Conservation (phyloP, 2,797 vertebrate genomes). For the Anomalospiza imberbis region DNA sequence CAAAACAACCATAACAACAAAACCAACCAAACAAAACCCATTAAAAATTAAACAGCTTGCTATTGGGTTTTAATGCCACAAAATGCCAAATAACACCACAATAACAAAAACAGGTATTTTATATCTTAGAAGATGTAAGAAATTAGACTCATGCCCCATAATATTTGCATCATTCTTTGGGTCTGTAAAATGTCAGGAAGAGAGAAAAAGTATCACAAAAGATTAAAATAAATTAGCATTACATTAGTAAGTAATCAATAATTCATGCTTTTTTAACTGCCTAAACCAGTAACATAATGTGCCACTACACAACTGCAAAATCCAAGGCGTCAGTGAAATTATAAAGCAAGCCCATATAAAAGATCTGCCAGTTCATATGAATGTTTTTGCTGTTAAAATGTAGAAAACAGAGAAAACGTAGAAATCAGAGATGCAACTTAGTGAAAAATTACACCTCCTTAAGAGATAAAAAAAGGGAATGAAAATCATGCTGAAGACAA, state of each 20-base stretch:
- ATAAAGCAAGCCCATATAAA: background rate
- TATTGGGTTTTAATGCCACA: background rate
- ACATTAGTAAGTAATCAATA: background rate
- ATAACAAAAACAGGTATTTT: background rate
- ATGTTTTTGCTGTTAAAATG: background rate
- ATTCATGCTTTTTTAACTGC: background rate
- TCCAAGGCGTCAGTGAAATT: background rate
- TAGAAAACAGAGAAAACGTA: background rate
- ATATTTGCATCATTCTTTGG: background rate
- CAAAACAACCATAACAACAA: background rate
- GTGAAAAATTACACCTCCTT: background rate
- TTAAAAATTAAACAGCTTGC: background rate
- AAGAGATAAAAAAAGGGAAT: background rate
- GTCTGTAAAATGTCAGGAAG: background rate
- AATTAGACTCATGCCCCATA: background rate
- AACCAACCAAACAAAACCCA: background rate
- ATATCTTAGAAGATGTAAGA: background rate
- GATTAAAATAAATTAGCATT: background rate
- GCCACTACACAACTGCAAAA: background rate
- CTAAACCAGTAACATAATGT: background rate
- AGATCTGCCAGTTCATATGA: background rate
- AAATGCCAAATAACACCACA: background rate
- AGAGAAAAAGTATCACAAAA: background rate
- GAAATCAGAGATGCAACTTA: background rate
- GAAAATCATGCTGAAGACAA: background rate